phyloP scores from a whole-genome alignment of 2,113 vertebrate genomes.

The Nasalis larvatus region DNA sequence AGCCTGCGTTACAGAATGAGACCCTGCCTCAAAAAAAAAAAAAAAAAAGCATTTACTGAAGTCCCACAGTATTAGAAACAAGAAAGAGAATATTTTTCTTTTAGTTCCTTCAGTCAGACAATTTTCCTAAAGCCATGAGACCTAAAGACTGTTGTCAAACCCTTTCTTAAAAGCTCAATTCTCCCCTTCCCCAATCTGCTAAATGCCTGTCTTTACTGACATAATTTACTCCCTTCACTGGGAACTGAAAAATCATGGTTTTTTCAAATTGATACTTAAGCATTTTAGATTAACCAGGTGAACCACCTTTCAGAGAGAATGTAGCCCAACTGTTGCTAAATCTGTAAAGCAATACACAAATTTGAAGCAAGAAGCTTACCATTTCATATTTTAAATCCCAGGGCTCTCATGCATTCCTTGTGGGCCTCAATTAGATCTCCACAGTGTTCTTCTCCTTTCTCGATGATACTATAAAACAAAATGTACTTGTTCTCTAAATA shows the following conservation, averaged over 20 bases:
- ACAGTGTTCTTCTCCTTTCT: conserved; percentile 97
- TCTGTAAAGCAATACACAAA: not conserved
- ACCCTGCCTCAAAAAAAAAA: too few species aligned
- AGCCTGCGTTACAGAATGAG: too few species aligned
- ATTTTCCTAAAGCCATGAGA: not conserved
- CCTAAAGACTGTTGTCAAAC: not conserved
- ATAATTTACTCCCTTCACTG: not conserved
- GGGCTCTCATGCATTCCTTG: conserved; percentile 97
- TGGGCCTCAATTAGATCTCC: conserved; percentile 95
- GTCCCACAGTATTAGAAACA: not conserved
- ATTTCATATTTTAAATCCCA: conserved; percentile 95
- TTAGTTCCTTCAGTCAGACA: conserved; percentile 18
- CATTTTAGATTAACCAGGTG: not conserved
- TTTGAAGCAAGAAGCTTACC: not conserved
- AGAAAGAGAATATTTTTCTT: not conserved
- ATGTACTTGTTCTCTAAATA: conserved; percentile 6
- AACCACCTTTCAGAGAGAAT: not conserved
- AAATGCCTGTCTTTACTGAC: not conserved
- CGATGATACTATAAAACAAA: conserved; percentile 92
- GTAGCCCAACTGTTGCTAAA: not conserved
- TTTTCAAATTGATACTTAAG: not conserved
- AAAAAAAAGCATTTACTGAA: not conserved
- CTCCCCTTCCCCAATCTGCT: not conserved
- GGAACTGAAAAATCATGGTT: not conserved
- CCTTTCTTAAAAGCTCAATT: conserved; percentile 13